A percentile compares a stretch with the other conserved stretches of the same genome.
Evolutionary conservation across 1,140 invertebrate genomes (phyloP).

Genomic region (Venturia canescens): DNA sequence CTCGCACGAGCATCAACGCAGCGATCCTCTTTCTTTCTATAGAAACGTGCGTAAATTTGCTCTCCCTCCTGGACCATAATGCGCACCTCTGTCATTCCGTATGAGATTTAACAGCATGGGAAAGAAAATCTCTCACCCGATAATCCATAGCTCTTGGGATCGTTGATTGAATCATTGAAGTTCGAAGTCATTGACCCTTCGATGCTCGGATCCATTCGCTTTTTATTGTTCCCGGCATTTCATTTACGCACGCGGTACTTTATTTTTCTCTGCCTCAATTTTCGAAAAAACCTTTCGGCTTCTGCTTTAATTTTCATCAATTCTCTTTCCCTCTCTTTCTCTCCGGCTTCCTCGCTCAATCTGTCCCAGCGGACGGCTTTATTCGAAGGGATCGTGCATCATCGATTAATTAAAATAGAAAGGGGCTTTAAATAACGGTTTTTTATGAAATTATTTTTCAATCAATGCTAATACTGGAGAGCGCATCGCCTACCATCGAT

Average conservation of each 20-base stretch:
- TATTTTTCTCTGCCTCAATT: conserved; percentile 22
- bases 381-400: background rate
- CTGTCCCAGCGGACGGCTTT: too few species aligned
- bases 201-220: conserved; percentile 21
- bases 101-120: background rate
- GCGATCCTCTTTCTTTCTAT: conserved; percentile 14
- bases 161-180: conserved; percentile 40
- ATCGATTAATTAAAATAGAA: conserved; percentile 5
- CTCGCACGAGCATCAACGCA: background rate
- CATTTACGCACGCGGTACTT: background rate
- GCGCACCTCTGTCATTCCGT: conserved; percentile 14
- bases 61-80: background rate
- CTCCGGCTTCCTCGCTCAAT: too few species aligned
- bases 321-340: background rate
- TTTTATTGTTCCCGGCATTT: too few species aligned
- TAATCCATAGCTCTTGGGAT: conserved; percentile 7
- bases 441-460: conserved; percentile 37
- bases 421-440: background rate
- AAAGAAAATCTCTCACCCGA: conserved; percentile 2
- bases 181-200: background rate
- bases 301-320: background rate
- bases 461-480: background rate
- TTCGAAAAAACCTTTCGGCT: background rate
- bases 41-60: background rate
- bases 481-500: background rate